These are phyloP conservation scores for Oryctolagus cuniculus DNA, from an alignment of 2,113 vertebrate genomes.

Conservation along the genomic window DNA sequence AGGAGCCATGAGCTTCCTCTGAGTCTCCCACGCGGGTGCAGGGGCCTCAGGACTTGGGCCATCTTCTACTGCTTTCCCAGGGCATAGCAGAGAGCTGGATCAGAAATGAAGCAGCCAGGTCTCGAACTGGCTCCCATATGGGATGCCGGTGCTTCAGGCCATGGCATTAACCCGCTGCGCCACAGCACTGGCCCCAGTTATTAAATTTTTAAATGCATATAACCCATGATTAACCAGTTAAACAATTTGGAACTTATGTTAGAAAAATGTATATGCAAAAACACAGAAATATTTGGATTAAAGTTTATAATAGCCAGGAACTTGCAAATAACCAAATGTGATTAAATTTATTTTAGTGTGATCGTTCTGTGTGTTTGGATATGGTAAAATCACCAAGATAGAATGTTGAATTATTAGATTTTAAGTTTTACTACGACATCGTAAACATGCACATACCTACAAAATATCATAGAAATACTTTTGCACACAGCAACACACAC, in stretches of 20 bases:
- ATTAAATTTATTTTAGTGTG: conserved; percentile 27
- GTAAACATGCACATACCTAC: not conserved
- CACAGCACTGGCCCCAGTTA: not conserved
- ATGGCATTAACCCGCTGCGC: too few relatives aligned
- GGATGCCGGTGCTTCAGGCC: too few relatives aligned
- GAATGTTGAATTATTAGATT: conserved; percentile 25
- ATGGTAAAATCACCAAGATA: not conserved
- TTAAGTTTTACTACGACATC: not conserved
- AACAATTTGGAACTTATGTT: conserved; percentile 37
- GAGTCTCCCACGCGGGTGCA: too few relatives aligned
- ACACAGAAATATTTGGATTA: not conserved
- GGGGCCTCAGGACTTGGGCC: too few relatives aligned
- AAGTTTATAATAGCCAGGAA: conserved; percentile 50
- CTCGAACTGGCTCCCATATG: too few relatives aligned
- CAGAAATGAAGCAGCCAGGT: too few relatives aligned
- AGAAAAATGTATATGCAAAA: not conserved
- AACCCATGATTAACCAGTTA: not conserved
- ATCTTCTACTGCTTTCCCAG: too few relatives aligned
- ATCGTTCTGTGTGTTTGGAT: not conserved
- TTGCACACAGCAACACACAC: not conserved
- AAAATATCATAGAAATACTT: not conserved
- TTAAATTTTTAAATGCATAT: conserved; percentile 17
- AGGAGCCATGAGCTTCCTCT: too few relatives aligned
- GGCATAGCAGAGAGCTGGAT: too few relatives aligned
- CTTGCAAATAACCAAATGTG: not conserved